Percentiles rank a stretch among this genome's conserved stretches.
phyloP scores from a whole-genome alignment of 2,797 vertebrate species.

The Notolabrus celidotus region DNA sequence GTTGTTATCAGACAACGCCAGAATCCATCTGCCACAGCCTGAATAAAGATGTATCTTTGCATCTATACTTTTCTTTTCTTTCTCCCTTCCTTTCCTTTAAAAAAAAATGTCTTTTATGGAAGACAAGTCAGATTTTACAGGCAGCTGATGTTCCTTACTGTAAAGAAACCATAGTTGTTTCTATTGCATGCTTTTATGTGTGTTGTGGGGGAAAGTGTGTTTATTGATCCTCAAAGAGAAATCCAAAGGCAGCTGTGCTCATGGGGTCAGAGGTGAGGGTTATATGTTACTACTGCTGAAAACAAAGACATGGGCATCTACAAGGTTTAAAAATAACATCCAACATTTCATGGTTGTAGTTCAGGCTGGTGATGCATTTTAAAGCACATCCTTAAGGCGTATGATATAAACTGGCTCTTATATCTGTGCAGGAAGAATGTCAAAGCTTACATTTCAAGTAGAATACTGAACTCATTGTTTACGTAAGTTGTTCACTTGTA shows the following conservation, averaged over 20 bases:
- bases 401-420: too few species aligned
- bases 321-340: background rate
- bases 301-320: background rate
- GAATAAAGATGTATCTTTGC: slow-evolving; percentile 18
- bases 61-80: background rate
- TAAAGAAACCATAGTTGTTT: background rate
- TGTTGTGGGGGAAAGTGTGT: background rate
- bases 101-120: too few species aligned
- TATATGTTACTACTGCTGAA: background rate
- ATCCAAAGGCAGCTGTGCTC: background rate
- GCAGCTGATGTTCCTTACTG: background rate
- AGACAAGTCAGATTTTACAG: background rate
- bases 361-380: too few species aligned
- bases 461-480: too few species aligned
- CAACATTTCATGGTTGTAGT: too few species aligned
- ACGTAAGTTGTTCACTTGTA: too few species aligned
- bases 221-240: slow-evolving; percentile 42
- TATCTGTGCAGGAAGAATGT: too few species aligned
- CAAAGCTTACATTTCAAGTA: too few species aligned
- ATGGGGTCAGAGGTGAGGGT: slow-evolving; percentile 14
- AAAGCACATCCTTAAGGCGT: too few species aligned
- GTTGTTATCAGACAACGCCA: slow-evolving; percentile 16
- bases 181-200: background rate
- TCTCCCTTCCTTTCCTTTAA: background rate
- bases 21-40: slow-evolving; percentile 33